Evolutionary conservation across 2,113 vertebrate species (phyloP).

Genomic region (Nerophis lumbriciformis): DNA sequence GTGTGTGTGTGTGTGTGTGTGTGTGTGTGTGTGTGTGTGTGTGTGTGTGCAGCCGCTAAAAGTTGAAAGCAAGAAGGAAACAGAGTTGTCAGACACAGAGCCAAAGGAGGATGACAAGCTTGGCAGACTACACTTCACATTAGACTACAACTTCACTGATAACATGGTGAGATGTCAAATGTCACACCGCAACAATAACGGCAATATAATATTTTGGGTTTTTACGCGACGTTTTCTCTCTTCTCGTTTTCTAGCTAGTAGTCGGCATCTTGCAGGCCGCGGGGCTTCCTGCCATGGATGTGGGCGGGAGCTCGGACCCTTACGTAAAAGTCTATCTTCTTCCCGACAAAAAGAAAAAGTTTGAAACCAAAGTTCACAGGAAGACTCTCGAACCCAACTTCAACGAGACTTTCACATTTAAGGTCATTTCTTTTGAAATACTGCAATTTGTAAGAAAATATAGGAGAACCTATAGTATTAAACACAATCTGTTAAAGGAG

Average conservation of each 20-base stretch:
- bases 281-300: slow-evolving; percentile 82
- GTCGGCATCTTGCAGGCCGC: slow-evolving; percentile 79
- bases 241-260: slow-evolving; percentile 54
- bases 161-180: slow-evolving; percentile 77
- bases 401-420: slow-evolving; percentile 84
- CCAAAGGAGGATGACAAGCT: slow-evolving; percentile 86
- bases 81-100: slow-evolving; percentile 82
- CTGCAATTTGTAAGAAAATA: background rate
- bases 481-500: background rate
- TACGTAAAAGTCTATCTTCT: slow-evolving; percentile 85
- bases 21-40: slow-evolving; percentile 9
- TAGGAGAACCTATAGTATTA: background rate
- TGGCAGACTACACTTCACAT: slow-evolving; percentile 88
- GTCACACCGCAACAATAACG: slow-evolving; percentile 10
- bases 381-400: slow-evolving; percentile 85
- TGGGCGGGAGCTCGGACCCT: slow-evolving; percentile 85
- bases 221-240: slow-evolving; percentile 12
- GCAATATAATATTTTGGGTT: background rate
- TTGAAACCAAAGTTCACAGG: slow-evolving; percentile 86
- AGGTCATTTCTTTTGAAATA: slow-evolving; percentile 60
- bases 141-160: slow-evolving; percentile 96
- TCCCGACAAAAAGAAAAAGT: slow-evolving; percentile 85
- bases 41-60: slow-evolving; percentile 73
- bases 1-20: background rate
- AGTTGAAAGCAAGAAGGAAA: slow-evolving; percentile 80